Conservation (phyloP, 2,113 vertebrate species). For the Oreamnos americanus region DNA sequence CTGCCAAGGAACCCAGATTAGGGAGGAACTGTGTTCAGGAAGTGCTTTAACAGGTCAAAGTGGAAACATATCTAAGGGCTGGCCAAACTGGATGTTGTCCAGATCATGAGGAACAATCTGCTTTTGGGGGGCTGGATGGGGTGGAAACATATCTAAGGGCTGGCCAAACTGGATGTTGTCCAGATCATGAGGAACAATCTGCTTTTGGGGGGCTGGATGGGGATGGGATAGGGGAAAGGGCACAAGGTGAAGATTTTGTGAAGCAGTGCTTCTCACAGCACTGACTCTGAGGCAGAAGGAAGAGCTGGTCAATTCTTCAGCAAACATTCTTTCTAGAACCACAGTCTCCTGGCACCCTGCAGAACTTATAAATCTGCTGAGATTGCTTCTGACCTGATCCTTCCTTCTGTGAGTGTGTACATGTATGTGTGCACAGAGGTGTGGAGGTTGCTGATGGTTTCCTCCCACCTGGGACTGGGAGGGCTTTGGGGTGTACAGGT, state of each 20-base stretch:
- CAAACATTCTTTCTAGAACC: not conserved
- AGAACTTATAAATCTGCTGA: not conserved
- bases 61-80: not conserved
- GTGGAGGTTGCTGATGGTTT: not conserved
- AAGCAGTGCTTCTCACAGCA: not conserved
- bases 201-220: not conserved
- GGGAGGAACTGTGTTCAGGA: not conserved
- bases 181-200: not conserved
- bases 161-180: not conserved
- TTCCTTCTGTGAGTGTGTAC: not conserved
- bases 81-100: not conserved
- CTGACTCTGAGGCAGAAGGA: not conserved
- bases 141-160: not conserved
- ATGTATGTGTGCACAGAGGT: not conserved
- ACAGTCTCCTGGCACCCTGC: not conserved
- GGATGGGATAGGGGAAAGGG: not conserved
- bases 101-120: not conserved
- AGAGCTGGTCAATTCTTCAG: not conserved
- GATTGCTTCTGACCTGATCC: not conserved
- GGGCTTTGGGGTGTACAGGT: not conserved
- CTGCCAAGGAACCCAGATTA: not conserved
- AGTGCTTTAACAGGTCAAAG: not conserved
- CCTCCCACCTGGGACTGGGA: not conserved
- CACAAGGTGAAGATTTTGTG: not conserved
- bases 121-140: not conserved